Evolutionary conservation across 2,113 vertebrate genomes (phyloP).

Genomic region (Myodes glareolus): DNA sequence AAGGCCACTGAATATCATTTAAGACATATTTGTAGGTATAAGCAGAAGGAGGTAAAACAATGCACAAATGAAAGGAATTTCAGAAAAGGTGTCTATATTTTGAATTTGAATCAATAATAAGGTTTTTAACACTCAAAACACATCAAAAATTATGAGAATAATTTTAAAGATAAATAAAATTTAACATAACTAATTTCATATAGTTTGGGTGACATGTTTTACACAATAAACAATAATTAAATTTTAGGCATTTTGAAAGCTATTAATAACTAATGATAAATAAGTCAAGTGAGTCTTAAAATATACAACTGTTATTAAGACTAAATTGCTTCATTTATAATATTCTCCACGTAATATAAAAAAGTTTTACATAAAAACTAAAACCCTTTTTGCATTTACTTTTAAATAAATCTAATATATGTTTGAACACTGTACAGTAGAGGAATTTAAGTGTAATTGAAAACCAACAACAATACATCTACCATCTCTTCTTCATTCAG

Average conservation of each 20-base stretch:
- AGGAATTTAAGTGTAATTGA: not conserved
- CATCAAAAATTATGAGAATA: not conserved
- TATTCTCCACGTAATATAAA: not conserved
- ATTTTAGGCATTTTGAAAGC: not conserved
- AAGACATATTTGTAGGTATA: not conserved
- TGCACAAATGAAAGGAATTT: not conserved
- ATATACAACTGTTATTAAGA: not conserved
- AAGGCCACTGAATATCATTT: not conserved
- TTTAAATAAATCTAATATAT: not conserved
- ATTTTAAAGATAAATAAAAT: not conserved
- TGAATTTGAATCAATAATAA: not conserved
- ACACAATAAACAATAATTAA: not conserved
- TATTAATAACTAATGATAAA: not conserved
- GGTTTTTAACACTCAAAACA: not conserved
- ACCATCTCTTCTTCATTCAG: not conserved
- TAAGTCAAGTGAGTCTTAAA: not conserved
- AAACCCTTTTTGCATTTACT: not conserved
- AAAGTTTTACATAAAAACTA: not conserved
- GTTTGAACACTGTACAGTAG: not conserved
- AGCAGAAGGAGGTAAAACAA: not conserved
- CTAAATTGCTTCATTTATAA: not conserved
- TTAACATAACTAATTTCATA: not conserved
- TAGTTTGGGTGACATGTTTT: not conserved
- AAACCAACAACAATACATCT: not conserved
- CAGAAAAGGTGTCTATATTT: not conserved